phyloP scores from a whole-genome alignment of 2,888 invertebrate genomes.

The Diploptera punctata region DNA sequence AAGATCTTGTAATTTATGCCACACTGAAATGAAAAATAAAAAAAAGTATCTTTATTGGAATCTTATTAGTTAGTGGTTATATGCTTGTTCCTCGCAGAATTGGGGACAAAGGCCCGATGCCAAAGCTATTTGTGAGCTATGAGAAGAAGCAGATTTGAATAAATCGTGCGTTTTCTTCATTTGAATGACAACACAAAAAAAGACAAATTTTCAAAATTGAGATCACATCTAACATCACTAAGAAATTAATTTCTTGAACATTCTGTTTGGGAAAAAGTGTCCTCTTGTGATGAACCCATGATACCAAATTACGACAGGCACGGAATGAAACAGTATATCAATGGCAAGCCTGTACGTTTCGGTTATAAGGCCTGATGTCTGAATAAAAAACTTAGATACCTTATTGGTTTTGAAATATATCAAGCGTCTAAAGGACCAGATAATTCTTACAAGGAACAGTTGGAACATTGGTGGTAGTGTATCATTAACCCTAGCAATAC shows the following conservation, averaged over 20 bases:
- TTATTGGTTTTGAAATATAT: slow-evolving; percentile 18
- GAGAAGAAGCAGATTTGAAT: slow-evolving; percentile 9
- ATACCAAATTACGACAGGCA: slow-evolving; percentile 50
- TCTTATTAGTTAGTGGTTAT: background rate
- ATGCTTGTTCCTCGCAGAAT: background rate
- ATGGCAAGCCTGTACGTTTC: slow-evolving; percentile 45
- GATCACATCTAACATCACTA: no score
- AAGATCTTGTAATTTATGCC: background rate
- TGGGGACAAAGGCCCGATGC: background rate
- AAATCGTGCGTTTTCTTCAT: slow-evolving; percentile 17
- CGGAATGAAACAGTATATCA: slow-evolving; percentile 43
- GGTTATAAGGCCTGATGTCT: slow-evolving; percentile 45
- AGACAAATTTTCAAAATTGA: no score
- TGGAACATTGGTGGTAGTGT: background rate
- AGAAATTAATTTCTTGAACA: background rate
- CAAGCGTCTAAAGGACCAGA: slow-evolving; percentile 12
- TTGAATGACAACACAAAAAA: no score
- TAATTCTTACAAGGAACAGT: background rate
- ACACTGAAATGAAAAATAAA: slow-evolving; percentile 4
- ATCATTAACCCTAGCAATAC: no score
- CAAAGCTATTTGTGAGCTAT: background rate
- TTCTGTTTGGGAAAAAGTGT: background rate
- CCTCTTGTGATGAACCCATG: slow-evolving; percentile 49
- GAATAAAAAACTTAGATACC: background rate
- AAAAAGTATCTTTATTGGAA: background rate